These are phyloP conservation scores for Hipparchia sbordonii DNA, from an alignment of 2,888 invertebrate genomes.

Conservation along the genomic window DNA sequence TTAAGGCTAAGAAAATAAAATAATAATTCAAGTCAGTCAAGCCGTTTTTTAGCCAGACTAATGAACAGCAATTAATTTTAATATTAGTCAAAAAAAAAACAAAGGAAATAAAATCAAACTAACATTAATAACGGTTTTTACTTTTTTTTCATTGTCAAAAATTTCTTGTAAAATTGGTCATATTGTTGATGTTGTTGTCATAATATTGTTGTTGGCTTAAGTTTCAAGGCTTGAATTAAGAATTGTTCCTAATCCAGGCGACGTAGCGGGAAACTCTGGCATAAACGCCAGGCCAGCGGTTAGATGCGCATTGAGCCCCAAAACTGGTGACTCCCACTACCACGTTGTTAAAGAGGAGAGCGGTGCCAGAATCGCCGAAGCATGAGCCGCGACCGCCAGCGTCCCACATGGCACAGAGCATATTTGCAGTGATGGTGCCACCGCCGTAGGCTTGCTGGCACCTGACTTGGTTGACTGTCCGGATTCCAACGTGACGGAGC, in stretches of 20 bases:
- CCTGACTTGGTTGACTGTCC: not conserved
- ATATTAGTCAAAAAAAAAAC: no score
- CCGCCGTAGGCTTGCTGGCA: not conserved
- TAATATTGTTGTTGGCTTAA: no score
- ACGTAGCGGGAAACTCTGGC: not conserved
- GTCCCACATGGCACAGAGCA: not conserved
- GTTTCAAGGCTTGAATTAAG: not conserved
- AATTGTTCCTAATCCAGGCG: constrained; percentile 1
- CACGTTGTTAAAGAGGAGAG: not conserved
- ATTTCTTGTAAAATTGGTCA: no score
- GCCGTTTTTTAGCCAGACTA: no score
- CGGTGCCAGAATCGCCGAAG: constrained; percentile 7
- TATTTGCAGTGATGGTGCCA: not conserved
- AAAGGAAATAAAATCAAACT: no score
- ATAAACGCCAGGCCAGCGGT: constrained; percentile 7
- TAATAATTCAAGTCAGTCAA: no score
- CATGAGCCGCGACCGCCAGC: constrained; percentile 4
- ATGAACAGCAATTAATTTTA: no score
- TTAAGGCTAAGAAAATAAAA: no score
- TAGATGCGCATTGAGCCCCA: not conserved
- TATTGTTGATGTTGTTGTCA: no score
- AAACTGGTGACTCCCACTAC: constrained; percentile 8
- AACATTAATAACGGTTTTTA: no score
- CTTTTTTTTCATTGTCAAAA: no score
- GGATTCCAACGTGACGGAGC: constrained; percentile 2